Percentiles rank a stretch among this genome's conserved stretches.
phyloP scores from a whole-genome alignment of 2,113 vertebrate species.

The Vidua macroura region DNA sequence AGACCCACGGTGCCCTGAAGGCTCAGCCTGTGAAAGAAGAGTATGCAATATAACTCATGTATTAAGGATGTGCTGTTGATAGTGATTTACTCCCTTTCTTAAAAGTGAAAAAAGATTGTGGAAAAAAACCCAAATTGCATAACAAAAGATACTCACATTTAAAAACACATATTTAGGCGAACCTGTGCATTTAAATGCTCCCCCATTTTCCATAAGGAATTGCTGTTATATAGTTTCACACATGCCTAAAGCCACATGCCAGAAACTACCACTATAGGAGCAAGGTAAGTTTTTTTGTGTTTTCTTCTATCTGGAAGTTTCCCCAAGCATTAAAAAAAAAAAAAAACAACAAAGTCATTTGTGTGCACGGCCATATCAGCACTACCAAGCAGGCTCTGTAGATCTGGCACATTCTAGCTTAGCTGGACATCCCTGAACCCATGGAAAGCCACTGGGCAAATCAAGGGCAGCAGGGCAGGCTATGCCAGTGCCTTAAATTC shows the following conservation, averaged over 20 bases:
- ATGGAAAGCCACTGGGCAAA: neutral
- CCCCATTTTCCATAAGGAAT: neutral
- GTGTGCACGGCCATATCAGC: fast-evolving
- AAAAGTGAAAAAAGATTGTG: neutral
- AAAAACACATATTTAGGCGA: neutral
- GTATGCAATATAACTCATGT: fast-evolving
- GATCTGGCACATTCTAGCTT: neutral
- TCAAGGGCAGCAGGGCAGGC: neutral
- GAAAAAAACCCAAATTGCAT: neutral
- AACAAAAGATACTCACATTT: neutral
- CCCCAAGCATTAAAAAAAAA: neutral
- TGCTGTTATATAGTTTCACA: neutral
- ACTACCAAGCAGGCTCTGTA: neutral
- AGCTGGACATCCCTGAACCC: neutral
- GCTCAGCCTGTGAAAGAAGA: neutral
- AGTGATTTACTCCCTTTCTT: neutral
- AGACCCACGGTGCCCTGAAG: fast-evolving
- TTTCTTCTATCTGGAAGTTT: neutral
- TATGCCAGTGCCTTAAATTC: fast-evolving
- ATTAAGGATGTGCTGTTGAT: neutral
- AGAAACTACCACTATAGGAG: neutral
- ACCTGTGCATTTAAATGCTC: neutral
- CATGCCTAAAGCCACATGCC: neutral
- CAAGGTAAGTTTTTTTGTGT: neutral
- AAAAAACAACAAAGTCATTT: neutral